A percentile compares a stretch with the other conserved stretches of the same genome.
phyloP scores from a whole-genome alignment of 2,888 invertebrate genomes.

The Drosophila pseudotalamancana region DNA sequence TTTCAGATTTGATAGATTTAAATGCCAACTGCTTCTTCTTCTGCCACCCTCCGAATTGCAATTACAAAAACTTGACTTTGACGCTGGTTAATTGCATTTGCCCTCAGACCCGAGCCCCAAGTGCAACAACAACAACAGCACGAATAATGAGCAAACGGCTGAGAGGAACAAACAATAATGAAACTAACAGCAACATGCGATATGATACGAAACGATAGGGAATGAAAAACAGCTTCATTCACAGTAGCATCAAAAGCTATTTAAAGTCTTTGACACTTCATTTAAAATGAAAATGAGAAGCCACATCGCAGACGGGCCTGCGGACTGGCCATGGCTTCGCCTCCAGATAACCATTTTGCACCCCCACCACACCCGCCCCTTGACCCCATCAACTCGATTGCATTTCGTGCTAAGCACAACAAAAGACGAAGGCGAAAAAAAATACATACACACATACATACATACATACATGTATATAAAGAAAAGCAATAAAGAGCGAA shows the following conservation, averaged over 20 bases:
- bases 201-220: constrained; percentile 28
- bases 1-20: too few relatives aligned
- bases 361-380: constrained; percentile 16
- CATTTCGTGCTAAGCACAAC: constrained; percentile 69
- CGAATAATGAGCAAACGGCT: constrained; percentile 35
- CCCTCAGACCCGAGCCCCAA: constrained; percentile 8
- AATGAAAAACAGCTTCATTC: constrained; percentile 75
- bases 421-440: constrained; percentile 60
- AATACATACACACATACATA: too few relatives aligned
- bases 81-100: constrained; percentile 36
- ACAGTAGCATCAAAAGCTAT: constrained; percentile 79
- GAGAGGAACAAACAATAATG: constrained; percentile 15
- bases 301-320: constrained; percentile 17
- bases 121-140: constrained; percentile 6
- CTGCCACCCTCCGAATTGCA: background rate
- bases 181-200: constrained; percentile 36
- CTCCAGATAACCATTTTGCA: constrained; percentile 1
- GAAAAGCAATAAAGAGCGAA: constrained; percentile 43
- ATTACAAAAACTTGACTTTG: constrained; percentile 47
- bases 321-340: background rate
- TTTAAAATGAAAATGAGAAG: constrained; percentile 79
- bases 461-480: too few relatives aligned
- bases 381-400: constrained; percentile 21
- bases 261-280: constrained; percentile 81
- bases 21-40: constrained; percentile 1